Base-by-base conservation (phyloP, 2,113 vertebrate species). In the Illadopsis cleaveri region DNA sequence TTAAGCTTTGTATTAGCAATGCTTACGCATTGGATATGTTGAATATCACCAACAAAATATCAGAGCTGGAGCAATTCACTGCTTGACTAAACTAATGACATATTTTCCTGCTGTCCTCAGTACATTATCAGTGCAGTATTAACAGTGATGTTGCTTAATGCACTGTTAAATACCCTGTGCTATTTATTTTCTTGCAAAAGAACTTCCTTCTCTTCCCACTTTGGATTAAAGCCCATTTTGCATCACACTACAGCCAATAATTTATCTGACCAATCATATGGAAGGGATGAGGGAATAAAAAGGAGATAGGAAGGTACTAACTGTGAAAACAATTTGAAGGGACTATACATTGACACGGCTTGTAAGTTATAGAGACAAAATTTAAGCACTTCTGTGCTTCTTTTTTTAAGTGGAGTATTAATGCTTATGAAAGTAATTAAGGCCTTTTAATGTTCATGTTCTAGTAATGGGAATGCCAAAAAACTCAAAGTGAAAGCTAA, bases 101-200 rank as follows among this genome's bases (percentile, higher is more conserved):
- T 37, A 57, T 85, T 69, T 94, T 79, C 58, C 73, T 91, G 58
- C 82, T 60, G 70, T 91, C 94, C 54, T 73, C 82, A 30, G 54
- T 62, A 40, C 44, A 38, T 69, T 82, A 90, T 50, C 51, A 86
- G 70, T 5, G 22, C 30, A 76, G 38, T 58, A 69, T 69, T 54
- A 89, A 78, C n/a, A 68, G 60, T 33, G 45, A 56, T 8, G 3
- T 28, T 85, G 70, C 37, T 87, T 93, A 96, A 95, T 73, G 75
- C 79, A 66, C 82, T 86, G 86, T 88, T 94, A 94, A 88, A 87
- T 82, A 80, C 15, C 11, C 31, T 9, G 5, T 60, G 54, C 70
- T 93, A 79, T 85, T 93, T 95, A 91, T 90, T 94, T 86, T 91
- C 91, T 86, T 73, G 31, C 64, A 86, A 42, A 60, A 86, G 51